phyloP scores from a whole-genome alignment of 92 coral and sea anemone species.

The Bergia puertoricense region DNA sequence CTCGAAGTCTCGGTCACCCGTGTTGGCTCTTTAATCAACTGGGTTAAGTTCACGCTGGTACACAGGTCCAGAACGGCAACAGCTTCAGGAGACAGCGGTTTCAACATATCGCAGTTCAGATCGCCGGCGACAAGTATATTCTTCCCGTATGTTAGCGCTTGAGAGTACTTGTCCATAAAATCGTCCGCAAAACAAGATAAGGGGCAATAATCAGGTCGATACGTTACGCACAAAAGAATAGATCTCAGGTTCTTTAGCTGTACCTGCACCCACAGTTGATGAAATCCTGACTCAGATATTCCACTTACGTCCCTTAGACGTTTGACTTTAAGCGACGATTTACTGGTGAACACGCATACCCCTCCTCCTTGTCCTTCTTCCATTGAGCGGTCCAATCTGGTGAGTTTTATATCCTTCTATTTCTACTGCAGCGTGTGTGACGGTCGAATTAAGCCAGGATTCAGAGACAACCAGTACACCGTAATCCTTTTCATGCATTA shows the following conservation, averaged over 20 bases:
- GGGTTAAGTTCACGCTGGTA: not conserved
- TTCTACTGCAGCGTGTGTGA: too few relatives aligned
- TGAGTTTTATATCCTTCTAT: not conserved
- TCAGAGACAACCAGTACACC: not conserved
- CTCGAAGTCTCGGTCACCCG: not conserved
- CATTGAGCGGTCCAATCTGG: not conserved
- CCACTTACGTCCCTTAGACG: not conserved
- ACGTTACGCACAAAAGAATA: constrained; percentile 34
- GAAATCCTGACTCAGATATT: not conserved
- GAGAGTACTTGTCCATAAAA: constrained; percentile 57
- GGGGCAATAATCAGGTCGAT: constrained; percentile 48
- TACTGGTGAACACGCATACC: not conserved
- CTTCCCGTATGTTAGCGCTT: constrained; percentile 53
- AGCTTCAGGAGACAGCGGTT: not conserved
- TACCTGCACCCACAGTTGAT: not conserved
- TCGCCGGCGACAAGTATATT: not conserved
- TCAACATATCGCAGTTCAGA: constrained; percentile 53
- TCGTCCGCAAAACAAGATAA: constrained; percentile 39
- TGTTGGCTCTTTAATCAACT: not conserved
- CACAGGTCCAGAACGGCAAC: too few relatives aligned
- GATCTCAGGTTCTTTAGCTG: constrained; percentile 39
- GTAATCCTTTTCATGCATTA: constrained; percentile 1
- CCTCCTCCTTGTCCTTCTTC: not conserved
- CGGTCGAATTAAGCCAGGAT: too few relatives aligned
- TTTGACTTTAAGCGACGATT: not conserved